Evolutionary conservation across 2,888 invertebrate species (phyloP).

Genomic region (Melieria picta): DNA sequence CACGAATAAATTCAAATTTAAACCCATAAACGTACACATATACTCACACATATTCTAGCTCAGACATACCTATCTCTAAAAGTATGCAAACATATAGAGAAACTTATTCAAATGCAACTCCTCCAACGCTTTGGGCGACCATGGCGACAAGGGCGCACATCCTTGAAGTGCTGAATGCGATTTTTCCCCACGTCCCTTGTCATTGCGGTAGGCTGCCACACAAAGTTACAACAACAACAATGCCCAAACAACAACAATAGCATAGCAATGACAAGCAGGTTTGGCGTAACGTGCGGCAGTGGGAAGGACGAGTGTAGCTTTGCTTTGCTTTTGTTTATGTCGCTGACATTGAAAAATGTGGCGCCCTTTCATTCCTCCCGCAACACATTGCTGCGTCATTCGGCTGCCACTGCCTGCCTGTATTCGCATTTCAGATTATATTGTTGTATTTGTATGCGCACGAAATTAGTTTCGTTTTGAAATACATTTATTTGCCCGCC

Average conservation of each 20-base stretch:
- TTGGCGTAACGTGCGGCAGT: too few relatives aligned
- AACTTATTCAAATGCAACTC: too few relatives aligned
- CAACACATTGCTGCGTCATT: not conserved
- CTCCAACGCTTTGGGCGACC: too few relatives aligned
- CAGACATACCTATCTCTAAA: not conserved
- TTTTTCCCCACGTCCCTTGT: not conserved
- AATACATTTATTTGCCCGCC: not conserved
- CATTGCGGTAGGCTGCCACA: too few relatives aligned
- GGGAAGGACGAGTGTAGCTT: not conserved
- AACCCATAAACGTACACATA: not conserved
- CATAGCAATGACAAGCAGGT: too few relatives aligned
- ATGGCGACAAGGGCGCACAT: not conserved
- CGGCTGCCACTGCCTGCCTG: not conserved
- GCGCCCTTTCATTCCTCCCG: not conserved
- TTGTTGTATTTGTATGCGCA: not conserved
- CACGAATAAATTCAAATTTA: not conserved
- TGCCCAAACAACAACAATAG: too few relatives aligned
- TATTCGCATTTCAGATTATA: not conserved
- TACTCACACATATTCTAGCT: not conserved
- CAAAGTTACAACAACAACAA: too few relatives aligned
- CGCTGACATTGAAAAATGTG: conserved; percentile 3
- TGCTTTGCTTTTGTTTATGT: not conserved
- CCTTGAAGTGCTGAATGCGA: not conserved
- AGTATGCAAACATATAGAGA: too few relatives aligned
- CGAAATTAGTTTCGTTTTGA: not conserved